Evolutionary conservation across 2,113 vertebrate species (phyloP), one percentile per base, ranked within the genome.

Genomic region (Cyanoderma ruficeps): DNA sequence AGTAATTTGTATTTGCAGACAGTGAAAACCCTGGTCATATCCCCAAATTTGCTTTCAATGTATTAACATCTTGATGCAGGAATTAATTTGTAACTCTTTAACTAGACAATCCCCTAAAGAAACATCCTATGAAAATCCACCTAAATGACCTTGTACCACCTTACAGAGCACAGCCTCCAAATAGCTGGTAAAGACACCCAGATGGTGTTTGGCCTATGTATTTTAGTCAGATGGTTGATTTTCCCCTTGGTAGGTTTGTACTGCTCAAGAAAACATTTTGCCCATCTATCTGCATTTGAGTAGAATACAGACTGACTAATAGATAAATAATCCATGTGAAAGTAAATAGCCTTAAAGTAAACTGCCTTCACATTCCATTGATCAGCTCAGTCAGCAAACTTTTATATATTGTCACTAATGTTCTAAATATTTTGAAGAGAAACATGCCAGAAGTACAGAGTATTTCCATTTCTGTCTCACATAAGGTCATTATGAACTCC

Each of bases 291-390:
- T 97, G 97, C 96, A 97, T 98, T 97, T 98, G 96, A 98, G 96
- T 96, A 94, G 97, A 98, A 98, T 97, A 96, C 96, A 98, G 97
- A 98, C 97, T 98, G 97, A 97, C 97, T 98, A 98, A 98, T 94
- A 98, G 97, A 97, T 97, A 98, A 98, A 98, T 97, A 98, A 97
- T 98, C 97, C 64, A 75, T 93, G 93, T 90, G 97, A 97, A 97
- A 98, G 98, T 97, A 98, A 98, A 98, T 97, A 98, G 97, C 97
- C 96, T 97, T 97, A 98, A 98, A 97, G 96, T 97, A 98, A 97
- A 98, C 98, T 97, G 97, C 97, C 97, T 98, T 98, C 98, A 98
- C 98, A 98, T 98, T 97, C 97, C 98, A 98, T 97, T 98, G 97
- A 98, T 98, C 97, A 97, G 97, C 97, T 97, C 97, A 97, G 97